These are phyloP conservation scores for Sebastes variabilis DNA, from an alignment of 2,797 vertebrate species.

Conservation along the genomic window DNA sequence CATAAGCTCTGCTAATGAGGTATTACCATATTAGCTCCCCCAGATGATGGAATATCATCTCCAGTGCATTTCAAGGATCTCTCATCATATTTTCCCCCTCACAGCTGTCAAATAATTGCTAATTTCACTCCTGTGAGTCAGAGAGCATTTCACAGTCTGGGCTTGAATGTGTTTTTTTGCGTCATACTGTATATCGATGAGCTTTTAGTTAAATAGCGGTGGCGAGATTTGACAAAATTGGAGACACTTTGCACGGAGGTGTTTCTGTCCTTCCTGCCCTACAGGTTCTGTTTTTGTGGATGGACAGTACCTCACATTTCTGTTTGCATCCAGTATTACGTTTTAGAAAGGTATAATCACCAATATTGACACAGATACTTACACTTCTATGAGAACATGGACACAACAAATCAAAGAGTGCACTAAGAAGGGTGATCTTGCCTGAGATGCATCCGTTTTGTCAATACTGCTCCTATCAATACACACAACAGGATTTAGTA, in stretches of 20 bases:
- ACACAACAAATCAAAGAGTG: background rate
- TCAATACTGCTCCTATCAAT: background rate
- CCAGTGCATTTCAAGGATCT: slow-evolving; percentile 26
- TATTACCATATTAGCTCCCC: slow-evolving; percentile 13
- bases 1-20: slow-evolving; percentile 22
- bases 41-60: slow-evolving; percentile 35
- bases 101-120: slow-evolving; percentile 33
- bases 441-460: background rate
- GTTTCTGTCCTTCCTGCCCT: background rate
- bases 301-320: background rate
- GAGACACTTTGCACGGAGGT: background rate
- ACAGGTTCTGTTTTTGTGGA: background rate
- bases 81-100: slow-evolving; percentile 19
- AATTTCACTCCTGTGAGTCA: slow-evolving; percentile 16
- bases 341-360: background rate
- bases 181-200: background rate
- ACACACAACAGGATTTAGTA: background rate
- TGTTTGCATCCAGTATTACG: background rate
- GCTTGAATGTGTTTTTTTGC: slow-evolving; percentile 5
- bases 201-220: background rate
- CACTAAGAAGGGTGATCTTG: background rate
- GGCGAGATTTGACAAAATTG: background rate
- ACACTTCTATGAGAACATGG: background rate
- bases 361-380: background rate
- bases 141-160: background rate